Evolutionary conservation across 2,888 invertebrate genomes (phyloP).

Genomic region (Sarcophaga carnaria): DNA sequence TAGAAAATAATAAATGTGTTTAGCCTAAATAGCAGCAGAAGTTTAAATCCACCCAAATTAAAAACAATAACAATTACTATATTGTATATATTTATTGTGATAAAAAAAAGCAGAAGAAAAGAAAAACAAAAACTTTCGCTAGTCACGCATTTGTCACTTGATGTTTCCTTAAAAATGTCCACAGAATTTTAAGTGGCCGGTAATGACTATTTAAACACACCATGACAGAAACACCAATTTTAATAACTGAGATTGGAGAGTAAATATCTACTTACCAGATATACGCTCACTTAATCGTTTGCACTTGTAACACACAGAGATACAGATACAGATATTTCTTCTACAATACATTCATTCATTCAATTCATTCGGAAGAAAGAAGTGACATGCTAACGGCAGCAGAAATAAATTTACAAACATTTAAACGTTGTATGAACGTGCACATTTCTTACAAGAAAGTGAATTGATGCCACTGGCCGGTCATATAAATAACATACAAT

Average conservation of each 20-base stretch:
- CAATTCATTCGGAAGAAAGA: background rate
- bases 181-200: slow-evolving; percentile 66
- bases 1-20: background rate
- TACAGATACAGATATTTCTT: slow-evolving; percentile 7
- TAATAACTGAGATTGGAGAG: slow-evolving; percentile 14
- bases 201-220: slow-evolving; percentile 47
- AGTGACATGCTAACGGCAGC: slow-evolving; percentile 39
- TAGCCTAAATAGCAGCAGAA: slow-evolving; percentile 30
- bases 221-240: slow-evolving; percentile 27
- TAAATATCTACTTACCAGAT: slow-evolving; percentile 6
- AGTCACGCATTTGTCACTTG: slow-evolving; percentile 67
- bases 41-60: slow-evolving; percentile 41
- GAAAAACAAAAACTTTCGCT: slow-evolving; percentile 64
- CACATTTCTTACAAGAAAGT: slow-evolving; percentile 62
- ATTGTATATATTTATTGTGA: background rate
- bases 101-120: slow-evolving; percentile 4
- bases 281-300: background rate
- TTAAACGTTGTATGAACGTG: slow-evolving; percentile 42
- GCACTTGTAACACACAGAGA: background rate
- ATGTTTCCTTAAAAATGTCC: slow-evolving; percentile 67
- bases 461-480: slow-evolving; percentile 42
- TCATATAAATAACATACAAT: background rate
- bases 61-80: slow-evolving; percentile 42
- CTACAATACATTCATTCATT: background rate
- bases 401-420: slow-evolving; percentile 29